phyloP scores from a whole-genome alignment of 2,113 vertebrate species.

The Gambusia affinis region DNA sequence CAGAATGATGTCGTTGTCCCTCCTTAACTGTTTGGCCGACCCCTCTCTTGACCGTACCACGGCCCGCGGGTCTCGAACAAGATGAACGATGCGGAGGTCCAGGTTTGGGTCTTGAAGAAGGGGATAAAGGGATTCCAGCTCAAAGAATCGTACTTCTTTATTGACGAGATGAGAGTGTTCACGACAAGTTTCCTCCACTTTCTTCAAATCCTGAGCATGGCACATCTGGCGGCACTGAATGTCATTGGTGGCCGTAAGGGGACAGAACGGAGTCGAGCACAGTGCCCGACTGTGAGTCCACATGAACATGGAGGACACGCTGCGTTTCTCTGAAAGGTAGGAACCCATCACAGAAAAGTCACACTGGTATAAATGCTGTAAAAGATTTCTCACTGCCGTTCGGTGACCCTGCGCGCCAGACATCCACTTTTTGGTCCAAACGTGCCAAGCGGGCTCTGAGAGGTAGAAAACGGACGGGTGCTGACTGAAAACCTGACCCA shows the following conservation, averaged over 20 bases:
- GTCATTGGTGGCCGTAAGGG: slow-evolving; percentile 78
- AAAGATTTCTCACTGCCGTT: slow-evolving; percentile 88
- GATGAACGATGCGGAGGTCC: slow-evolving; percentile 90
- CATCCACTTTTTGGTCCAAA: slow-evolving; percentile 85
- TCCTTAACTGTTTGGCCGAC: slow-evolving; percentile 74
- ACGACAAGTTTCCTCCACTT: slow-evolving; percentile 82
- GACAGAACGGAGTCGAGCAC: slow-evolving; percentile 89
- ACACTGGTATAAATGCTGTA: slow-evolving; percentile 87
- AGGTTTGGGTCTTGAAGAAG: slow-evolving; percentile 87
- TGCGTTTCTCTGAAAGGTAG: slow-evolving; percentile 85
- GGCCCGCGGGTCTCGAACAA: slow-evolving; percentile 92
- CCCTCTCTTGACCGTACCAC: slow-evolving; percentile 86
- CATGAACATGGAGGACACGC: slow-evolving; percentile 89
- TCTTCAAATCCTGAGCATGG: slow-evolving; percentile 70
- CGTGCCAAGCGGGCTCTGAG: slow-evolving; percentile 95
- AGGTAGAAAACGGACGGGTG: slow-evolving; percentile 94
- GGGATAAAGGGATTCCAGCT: slow-evolving; percentile 90
- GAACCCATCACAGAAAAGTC: slow-evolving; percentile 92
- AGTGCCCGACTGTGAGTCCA: slow-evolving; percentile 91
- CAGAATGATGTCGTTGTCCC: slow-evolving; percentile 85
- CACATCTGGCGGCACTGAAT: slow-evolving; percentile 80
- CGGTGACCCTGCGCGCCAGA: slow-evolving; percentile 78
- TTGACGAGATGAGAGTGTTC: slow-evolving; percentile 91
- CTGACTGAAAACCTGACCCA: slow-evolving; percentile 95
- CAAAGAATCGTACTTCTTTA: slow-evolving; percentile 94